phyloP scores from a whole-genome alignment of 2,888 invertebrate genomes.

The Erebia epiphron region DNA sequence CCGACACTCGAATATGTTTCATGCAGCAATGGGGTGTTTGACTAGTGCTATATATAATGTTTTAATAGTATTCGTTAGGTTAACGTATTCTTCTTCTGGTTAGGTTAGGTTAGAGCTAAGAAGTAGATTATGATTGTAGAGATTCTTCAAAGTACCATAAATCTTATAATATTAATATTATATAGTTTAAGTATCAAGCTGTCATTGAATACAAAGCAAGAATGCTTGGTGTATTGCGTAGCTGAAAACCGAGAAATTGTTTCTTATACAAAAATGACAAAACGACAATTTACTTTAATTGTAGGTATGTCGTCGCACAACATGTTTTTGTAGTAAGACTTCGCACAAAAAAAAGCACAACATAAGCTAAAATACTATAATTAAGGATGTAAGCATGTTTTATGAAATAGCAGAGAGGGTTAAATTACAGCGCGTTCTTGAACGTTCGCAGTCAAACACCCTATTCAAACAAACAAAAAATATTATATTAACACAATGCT shows the following conservation, averaged over 20 bases:
- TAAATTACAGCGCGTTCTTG: neutral
- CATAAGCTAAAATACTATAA: neutral
- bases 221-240: neutral
- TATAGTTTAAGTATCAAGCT: neutral
- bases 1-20: conserved; percentile 30
- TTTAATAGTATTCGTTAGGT: neutral
- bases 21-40: conserved; percentile 24
- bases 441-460: conserved; percentile 17
- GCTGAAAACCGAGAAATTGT: neutral
- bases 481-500: conserved; percentile 23
- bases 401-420: neutral
- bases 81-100: neutral
- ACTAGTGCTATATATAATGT: neutral
- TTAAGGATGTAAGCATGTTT: neutral
- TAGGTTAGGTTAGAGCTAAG: neutral
- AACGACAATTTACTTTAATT: neutral
- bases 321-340: neutral
- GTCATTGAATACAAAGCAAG: neutral
- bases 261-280: neutral
- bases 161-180: too few species aligned
- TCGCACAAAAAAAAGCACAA: conserved; percentile 14
- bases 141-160: neutral
- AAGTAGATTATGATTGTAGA: neutral
- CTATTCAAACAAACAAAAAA: conserved; percentile 17
- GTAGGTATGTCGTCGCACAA: neutral